phyloP scores from a whole-genome alignment of 2,797 vertebrate species.

The Fundulus diaphanus region DNA sequence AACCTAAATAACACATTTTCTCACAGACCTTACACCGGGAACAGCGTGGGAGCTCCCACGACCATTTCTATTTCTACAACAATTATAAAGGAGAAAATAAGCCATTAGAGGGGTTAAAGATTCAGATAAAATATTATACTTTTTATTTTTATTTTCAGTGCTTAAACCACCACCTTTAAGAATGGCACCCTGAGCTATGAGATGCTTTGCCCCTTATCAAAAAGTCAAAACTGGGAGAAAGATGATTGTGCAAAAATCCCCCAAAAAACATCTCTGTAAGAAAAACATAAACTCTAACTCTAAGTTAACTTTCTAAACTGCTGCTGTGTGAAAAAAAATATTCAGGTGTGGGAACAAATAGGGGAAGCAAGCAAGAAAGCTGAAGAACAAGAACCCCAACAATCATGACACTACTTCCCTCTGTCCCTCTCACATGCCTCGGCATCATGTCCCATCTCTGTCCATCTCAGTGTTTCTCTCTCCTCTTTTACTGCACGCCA shows the following conservation, averaged over 20 bases:
- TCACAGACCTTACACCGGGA: not conserved
- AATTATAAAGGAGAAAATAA: too few relatives aligned
- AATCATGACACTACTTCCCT: slow-evolving; percentile 10
- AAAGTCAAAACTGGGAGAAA: not conserved
- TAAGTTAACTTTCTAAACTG: slow-evolving; percentile 1
- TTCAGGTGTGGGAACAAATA: slow-evolving; percentile 4
- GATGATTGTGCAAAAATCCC: not conserved
- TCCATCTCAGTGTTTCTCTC: slow-evolving; percentile 20
- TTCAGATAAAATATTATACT: not conserved
- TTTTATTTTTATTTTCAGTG: not conserved
- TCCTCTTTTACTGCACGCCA: slow-evolving; percentile 42
- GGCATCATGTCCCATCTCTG: slow-evolving; percentile 37
- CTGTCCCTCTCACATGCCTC: slow-evolving; percentile 34
- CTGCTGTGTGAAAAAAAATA: not conserved
- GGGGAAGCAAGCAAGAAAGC: not conserved
- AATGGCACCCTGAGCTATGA: not conserved
- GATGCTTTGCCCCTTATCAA: not conserved
- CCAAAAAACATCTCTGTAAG: not conserved
- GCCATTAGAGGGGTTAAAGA: not conserved
- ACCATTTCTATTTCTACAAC: too few relatives aligned
- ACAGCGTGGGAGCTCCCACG: not conserved
- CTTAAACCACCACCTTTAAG: not conserved
- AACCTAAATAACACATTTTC: not conserved
- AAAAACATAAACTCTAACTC: not conserved
- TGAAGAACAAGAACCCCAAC: not conserved